These are phyloP conservation scores for Aradophagus sp. DNA, from an alignment of 1,140 invertebrate species.

Conservation along the genomic window DNA sequence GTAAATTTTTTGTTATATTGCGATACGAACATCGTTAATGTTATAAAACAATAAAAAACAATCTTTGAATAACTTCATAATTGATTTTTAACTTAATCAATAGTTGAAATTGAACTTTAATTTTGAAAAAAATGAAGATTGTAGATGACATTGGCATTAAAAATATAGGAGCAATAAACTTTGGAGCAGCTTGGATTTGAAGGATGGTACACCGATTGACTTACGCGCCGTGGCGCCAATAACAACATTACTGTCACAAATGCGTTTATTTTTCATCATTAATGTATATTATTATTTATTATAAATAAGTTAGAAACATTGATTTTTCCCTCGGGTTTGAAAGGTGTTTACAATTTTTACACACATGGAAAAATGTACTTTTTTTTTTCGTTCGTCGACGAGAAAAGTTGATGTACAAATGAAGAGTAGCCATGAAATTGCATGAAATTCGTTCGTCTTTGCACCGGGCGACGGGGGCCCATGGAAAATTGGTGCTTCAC, in stretches of 20 bases:
- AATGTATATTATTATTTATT: slow-evolving; percentile 74
- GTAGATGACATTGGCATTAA: too few species aligned
- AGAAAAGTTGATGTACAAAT: slow-evolving; percentile 77
- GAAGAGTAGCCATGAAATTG: slow-evolving; percentile 72
- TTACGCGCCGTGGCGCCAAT: too few species aligned
- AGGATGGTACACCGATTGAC: too few species aligned
- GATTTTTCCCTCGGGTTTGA: slow-evolving; percentile 68
- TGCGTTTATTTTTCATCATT: slow-evolving; percentile 72
- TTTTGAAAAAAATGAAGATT: too few species aligned
- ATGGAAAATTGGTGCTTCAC: slow-evolving; percentile 17
- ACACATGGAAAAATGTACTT: slow-evolving; percentile 75
- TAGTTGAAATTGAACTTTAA: too few species aligned
- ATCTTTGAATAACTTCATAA: too few species aligned
- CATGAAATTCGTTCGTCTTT: slow-evolving; percentile 60
- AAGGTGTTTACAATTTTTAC: slow-evolving; percentile 74
- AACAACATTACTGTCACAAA: slow-evolving; percentile 65
- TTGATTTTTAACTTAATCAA: too few species aligned
- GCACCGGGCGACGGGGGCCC: slow-evolving; percentile 27
- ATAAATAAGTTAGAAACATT: slow-evolving; percentile 76
- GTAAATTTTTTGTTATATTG: too few species aligned
- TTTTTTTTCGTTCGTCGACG: slow-evolving; percentile 67
- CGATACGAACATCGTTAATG: too few species aligned
- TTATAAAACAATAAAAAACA: too few species aligned
- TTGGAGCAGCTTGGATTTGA: too few species aligned
- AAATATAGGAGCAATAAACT: too few species aligned